Conservation (phyloP, 2,797 vertebrate species). For the Hapalemur alaotrensis region DNA sequence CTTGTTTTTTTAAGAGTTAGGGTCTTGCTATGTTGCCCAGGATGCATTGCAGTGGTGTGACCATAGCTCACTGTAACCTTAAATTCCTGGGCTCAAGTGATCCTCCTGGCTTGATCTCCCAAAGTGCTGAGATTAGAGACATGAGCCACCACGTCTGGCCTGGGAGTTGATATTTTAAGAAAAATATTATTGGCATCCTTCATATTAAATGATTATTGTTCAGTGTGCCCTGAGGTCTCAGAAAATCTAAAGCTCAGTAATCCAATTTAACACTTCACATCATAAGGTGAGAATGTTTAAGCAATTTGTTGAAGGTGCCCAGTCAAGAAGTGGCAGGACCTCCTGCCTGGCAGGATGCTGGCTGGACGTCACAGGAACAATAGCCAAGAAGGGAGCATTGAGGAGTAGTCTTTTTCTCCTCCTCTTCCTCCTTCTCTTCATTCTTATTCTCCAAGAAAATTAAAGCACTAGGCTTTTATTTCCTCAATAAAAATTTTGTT, state of each 20-base stretch:
- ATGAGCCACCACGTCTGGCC: rapidly evolving
- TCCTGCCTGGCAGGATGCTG: not conserved
- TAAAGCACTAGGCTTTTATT: not conserved
- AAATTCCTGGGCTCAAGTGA: not conserved
- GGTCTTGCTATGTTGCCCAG: not conserved
- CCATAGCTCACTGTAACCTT: not conserved
- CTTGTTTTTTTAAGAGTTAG: not conserved
- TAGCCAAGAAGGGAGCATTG: not conserved
- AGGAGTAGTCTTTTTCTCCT: not conserved
- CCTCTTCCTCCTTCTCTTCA: not conserved
- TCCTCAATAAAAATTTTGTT: not conserved
- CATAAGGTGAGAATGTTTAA: not conserved
- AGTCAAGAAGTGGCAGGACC: not conserved
- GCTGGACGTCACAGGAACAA: rapidly evolving
- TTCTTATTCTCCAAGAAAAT: not conserved
- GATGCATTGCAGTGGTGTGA: not conserved
- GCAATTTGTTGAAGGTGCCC: not conserved
- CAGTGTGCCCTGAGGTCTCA: not conserved
- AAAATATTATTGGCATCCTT: not conserved
- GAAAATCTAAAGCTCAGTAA: not conserved
- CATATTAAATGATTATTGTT: not conserved
- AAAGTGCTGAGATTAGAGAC: not conserved
- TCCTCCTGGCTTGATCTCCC: not conserved
- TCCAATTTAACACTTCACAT: not conserved
- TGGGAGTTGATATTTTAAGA: not conserved